Evolutionary conservation across 2,888 invertebrate species (phyloP), one percentile per base, ranked within the genome.

Genomic region (Pheosia gnoma): DNA sequence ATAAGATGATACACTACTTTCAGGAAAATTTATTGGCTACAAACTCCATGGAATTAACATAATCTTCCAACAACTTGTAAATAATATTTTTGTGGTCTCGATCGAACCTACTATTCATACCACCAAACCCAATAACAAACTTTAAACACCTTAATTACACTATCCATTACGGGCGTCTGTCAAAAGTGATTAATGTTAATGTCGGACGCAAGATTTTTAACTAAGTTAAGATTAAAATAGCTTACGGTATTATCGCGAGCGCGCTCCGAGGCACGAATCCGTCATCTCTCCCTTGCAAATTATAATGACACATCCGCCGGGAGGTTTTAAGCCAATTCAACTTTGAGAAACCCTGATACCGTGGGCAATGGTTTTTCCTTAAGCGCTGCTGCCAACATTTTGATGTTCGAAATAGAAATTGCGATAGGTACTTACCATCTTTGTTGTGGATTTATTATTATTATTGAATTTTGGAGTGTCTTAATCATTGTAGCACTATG

Each of bases 211-310:
- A 93, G 93, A 93, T 93, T 93, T 93, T 93, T 93, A 93, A 93
- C 91, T 90, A 89, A 93, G 91, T 93, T 92, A 91, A 92, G 92
- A 93, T 92, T 93, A 93, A 93, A 92, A 91, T 92, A 91, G 93
- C 93, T 93, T 87, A 90, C 85, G 89, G 90, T 90, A 90, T 89
- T 89, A 88, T 89, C 86, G 84, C 81, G 81, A 80, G 81, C 74
- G 89, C 74, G 89, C 89, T 84, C 82, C 78, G 83, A 88, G 91
- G 86, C 82, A 80, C 77, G 89, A 87, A 91, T 92, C 91, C 87
- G 91, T 93, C 93, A 91, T 91, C 88, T 87, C 89, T 89, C 91
- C 91, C 88, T 82, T 78, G 82, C 83, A 91, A 91, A 93, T 93
- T 92, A 91, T 90, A 91, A 91, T 91, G 93, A 92, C 91, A 93